These are phyloP conservation scores for Bemisia tabaci DNA, from an alignment of 1,140 invertebrate species.

Conservation along the genomic window DNA sequence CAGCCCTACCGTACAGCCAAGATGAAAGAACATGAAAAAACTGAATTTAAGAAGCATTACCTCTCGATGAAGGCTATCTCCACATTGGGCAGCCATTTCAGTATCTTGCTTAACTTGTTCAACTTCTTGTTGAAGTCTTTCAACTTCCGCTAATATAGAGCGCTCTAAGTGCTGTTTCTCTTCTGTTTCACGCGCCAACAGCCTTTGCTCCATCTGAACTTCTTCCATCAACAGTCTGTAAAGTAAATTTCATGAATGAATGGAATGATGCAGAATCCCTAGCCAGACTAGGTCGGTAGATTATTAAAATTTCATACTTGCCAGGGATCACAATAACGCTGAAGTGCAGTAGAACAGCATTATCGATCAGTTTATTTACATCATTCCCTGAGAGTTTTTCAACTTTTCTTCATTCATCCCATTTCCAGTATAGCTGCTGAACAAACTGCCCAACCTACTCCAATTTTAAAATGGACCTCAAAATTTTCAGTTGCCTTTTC, in stretches of 20 bases:
- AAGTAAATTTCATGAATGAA: constrained; percentile 12
- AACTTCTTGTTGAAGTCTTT: constrained; percentile 62
- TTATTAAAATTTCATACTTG: no score
- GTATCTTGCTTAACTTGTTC: constrained; percentile 67
- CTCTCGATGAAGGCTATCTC: constrained; percentile 65
- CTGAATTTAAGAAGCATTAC: constrained; percentile 28
- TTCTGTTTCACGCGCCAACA: constrained; percentile 38
- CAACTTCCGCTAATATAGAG: constrained; percentile 60
- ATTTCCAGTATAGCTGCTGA: no score
- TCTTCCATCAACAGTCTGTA: constrained; percentile 45
- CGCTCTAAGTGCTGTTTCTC: constrained; percentile 58
- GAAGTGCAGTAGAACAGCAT: no score
- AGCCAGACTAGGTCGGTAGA: no score
- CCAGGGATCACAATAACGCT: no score
- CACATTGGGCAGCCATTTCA: constrained; percentile 62
- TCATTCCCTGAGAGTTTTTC: no score
- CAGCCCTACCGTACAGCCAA: neutral
- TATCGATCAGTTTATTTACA: no score
- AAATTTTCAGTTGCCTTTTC: no score
- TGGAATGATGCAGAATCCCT: no score
- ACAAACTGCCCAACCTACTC: no score
- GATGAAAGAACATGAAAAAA: neutral
- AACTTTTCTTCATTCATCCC: no score
- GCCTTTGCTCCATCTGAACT: constrained; percentile 40
- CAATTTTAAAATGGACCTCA: no score